Evolutionary conservation across 2,113 vertebrate species (phyloP), one percentile per base, ranked within the genome.

Genomic region (Lota lota): DNA sequence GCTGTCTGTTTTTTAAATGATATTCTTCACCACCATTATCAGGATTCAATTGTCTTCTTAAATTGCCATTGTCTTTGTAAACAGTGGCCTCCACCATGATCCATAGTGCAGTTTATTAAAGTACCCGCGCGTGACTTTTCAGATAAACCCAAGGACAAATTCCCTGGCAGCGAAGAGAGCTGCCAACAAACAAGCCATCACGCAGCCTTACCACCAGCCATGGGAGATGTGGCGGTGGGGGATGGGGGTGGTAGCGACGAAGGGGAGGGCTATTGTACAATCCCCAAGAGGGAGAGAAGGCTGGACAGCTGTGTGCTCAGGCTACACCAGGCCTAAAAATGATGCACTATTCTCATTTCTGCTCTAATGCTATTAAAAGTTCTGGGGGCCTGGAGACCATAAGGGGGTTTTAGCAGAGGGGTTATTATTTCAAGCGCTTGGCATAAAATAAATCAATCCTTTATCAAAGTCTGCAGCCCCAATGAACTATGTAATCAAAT

Each of bases 341-440:
- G 77, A 89, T 82, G 84, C 72, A 77, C 79, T 72, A 56, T 78
- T 88, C 87, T 90, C 90, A 87, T 92, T 84, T 87, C 84, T 85
- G 79, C 78, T 79, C 85, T 89, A 90, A 89, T 69, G 78, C 86
- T 89, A 90, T 89, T 90, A 91, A 90, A 91, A 88, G 87, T 88
- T 85, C 69, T 64, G 70, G 79, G 67, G 70, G 79, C 86, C 90
- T 51, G 67, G 61, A 83, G 87, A 87, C 88, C 76, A 73, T 67
- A 67, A 82, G 76, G 81, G 85, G 71, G 21, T 22, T 85, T 93
- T 90, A 87, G 80, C 77, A 66, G 87, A 80, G 81, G 28, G 87
- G 88, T 90, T 90, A 90, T 91, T 91, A 90, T 92, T 93, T 91
- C 89, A 88, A 88, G 85, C 81, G 84, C 83, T 71, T 83, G 73